phyloP scores from a whole-genome alignment of 2,797 vertebrate genomes.

The Helostoma temminkii region DNA sequence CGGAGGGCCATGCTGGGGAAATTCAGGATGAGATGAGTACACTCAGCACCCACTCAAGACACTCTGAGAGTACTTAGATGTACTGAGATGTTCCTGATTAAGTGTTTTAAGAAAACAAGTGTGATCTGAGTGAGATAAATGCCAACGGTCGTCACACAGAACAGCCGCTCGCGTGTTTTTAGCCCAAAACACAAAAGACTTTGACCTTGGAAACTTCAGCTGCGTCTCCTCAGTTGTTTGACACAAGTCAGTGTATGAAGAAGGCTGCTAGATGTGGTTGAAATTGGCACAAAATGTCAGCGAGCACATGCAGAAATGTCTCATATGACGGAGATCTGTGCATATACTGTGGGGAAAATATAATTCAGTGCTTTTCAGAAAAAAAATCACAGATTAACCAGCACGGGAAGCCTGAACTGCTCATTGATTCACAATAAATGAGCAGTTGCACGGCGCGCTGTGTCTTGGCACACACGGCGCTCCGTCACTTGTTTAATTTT shows the following conservation, averaged over 20 bases:
- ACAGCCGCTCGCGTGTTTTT: too few species aligned
- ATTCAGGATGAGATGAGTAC: constrained; percentile 7
- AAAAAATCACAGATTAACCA: too few species aligned
- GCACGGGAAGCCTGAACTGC: too few species aligned
- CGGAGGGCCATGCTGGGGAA: background rate
- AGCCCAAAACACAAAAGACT: background rate
- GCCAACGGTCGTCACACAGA: too few species aligned
- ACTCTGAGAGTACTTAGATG: background rate
- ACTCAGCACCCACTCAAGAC: constrained; percentile 11
- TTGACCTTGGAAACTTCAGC: background rate
- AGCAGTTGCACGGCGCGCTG: background rate
- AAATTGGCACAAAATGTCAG: too few species aligned
- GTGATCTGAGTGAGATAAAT: background rate
- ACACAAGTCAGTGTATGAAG: too few species aligned
- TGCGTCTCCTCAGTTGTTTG: too few species aligned
- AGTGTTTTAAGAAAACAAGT: background rate
- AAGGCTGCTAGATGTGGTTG: too few species aligned
- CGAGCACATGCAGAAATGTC: too few species aligned
- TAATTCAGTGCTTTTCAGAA: too few species aligned
- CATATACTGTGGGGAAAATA: too few species aligned
- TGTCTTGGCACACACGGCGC: background rate
- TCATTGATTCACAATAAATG: background rate
- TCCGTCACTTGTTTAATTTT: background rate
- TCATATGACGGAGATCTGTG: too few species aligned
- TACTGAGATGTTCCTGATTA: background rate